phyloP scores from a whole-genome alignment of 2,888 invertebrate genomes.

The Caenorhabditis auriculariae region DNA sequence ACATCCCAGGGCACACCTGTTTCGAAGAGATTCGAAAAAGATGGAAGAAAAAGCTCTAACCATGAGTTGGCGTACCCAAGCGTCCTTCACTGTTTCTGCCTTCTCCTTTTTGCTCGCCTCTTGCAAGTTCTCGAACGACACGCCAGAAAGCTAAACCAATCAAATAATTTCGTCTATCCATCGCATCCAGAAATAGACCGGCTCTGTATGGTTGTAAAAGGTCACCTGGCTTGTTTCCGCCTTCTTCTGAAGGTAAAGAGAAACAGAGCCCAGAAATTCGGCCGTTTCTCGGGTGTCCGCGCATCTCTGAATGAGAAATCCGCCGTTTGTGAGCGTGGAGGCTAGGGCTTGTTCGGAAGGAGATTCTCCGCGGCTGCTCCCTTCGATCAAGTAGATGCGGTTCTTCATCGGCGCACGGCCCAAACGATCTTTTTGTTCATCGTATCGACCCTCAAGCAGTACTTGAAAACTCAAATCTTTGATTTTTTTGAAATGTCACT shows the following conservation, averaged over 20 bases:
- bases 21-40: background rate
- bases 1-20: constrained; percentile 40
- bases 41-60: constrained; percentile 30
- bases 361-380: constrained; percentile 16
- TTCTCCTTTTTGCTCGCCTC: constrained; percentile 48
- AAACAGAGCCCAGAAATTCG: constrained; percentile 48
- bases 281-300: constrained; percentile 51
- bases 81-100: constrained; percentile 50
- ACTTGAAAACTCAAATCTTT: too few relatives aligned
- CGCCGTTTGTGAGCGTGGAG: constrained; percentile 48
- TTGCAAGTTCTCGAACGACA: constrained; percentile 50
- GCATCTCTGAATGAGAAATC: constrained; percentile 53
- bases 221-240: background rate
- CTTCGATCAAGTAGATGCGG: constrained; percentile 34
- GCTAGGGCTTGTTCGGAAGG: constrained; percentile 50
- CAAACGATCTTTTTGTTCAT: constrained; percentile 58
- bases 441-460: constrained; percentile 47
- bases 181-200: background rate
- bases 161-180: constrained; percentile 1
- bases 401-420: constrained; percentile 36
- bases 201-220: background rate
- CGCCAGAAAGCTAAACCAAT: constrained; percentile 53
- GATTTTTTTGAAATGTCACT: too few relatives aligned
- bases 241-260: constrained; percentile 20
- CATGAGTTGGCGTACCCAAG: constrained; percentile 58